Conservation (phyloP, 2,113 vertebrate genomes). For the Amblyornis subalaris region DNA sequence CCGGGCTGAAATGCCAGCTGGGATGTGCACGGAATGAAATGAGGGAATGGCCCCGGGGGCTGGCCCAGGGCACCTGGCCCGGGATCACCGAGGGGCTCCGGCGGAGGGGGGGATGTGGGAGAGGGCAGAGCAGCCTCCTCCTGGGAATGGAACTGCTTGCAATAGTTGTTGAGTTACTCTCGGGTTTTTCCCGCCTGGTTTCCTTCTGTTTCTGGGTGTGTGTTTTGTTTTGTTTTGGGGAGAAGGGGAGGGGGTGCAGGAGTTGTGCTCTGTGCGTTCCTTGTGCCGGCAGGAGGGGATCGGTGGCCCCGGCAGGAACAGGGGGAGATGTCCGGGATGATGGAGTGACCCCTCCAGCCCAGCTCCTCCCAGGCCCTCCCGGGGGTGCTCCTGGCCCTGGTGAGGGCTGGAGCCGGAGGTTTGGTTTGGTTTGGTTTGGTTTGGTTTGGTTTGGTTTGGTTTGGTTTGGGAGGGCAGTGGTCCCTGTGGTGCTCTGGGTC, state of each 20-base stretch:
- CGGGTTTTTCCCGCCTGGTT: background rate
- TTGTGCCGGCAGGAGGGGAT: background rate
- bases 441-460: too few relatives aligned
- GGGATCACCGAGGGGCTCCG: background rate
- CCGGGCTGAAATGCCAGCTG: background rate
- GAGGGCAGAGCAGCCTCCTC: background rate
- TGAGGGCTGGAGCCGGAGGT: accelerated
- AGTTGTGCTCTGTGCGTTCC: accelerated
- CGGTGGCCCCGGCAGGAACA: background rate
- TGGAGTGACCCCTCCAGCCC: background rate
- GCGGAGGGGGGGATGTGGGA: background rate
- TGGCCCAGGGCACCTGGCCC: background rate
- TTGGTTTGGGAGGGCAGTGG: background rate
- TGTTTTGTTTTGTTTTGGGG: background rate
- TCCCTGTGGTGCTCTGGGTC: background rate
- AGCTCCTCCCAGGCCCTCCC: background rate
- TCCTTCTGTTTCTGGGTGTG: slow-evolving; percentile 7
- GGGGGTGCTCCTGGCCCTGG: background rate
- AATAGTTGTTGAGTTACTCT: background rate
- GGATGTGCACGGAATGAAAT: background rate
- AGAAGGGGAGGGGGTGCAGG: background rate
- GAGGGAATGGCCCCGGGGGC: background rate
- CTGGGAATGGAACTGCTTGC: background rate
- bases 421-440: too few relatives aligned
- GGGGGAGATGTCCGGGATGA: accelerated